phyloP scores from a whole-genome alignment of 2,797 vertebrate species.

The Helarctos malayanus region DNA sequence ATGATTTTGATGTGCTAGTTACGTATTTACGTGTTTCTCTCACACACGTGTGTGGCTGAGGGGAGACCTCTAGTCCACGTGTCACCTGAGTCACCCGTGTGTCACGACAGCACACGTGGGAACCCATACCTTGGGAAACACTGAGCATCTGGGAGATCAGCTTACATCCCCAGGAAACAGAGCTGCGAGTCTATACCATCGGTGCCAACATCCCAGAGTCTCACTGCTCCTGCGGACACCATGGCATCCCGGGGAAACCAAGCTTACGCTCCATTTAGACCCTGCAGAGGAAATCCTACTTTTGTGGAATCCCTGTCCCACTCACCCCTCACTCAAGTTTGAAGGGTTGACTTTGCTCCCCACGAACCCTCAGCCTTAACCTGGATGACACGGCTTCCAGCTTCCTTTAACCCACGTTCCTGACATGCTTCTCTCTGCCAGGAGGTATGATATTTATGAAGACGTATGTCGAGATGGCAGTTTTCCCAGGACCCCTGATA shows the following conservation, averaged over 20 bases:
- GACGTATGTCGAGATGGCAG: accelerated
- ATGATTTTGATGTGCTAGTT: accelerated
- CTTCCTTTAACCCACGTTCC: not conserved
- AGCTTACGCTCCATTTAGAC: accelerated
- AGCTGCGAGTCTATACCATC: accelerated
- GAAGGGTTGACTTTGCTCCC: not conserved
- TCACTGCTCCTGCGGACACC: not conserved
- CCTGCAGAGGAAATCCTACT: too few relatives aligned
- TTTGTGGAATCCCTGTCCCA: accelerated
- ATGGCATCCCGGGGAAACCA: not conserved
- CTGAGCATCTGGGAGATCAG: not conserved
- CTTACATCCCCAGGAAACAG: too few relatives aligned
- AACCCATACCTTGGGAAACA: not conserved
- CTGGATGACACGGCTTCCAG: constrained; percentile 5
- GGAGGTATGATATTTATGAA: not conserved
- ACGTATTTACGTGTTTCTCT: too few relatives aligned
- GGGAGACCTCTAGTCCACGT: accelerated
- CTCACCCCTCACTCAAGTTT: accelerated
- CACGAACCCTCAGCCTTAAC: not conserved
- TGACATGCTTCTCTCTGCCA: not conserved
- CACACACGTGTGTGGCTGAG: accelerated
- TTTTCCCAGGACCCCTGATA: constrained; percentile 7
- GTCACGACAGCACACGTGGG: accelerated
- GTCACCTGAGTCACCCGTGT: accelerated
- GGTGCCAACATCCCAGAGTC: accelerated